A percentile compares a stretch with the other conserved stretches of the same genome.
Evolutionary conservation across 2,888 invertebrate species (phyloP).

Genomic region (Chromoteleia sp.): DNA sequence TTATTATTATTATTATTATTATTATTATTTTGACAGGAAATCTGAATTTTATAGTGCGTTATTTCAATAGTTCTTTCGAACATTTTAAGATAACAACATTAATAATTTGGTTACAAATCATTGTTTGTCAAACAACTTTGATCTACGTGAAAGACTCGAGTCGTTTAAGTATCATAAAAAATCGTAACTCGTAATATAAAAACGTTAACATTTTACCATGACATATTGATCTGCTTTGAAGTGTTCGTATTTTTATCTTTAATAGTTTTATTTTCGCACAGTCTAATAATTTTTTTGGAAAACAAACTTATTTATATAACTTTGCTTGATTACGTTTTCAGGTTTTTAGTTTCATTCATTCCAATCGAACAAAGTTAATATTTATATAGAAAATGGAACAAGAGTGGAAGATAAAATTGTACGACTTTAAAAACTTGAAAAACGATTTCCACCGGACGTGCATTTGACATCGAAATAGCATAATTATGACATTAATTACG

Average conservation of each 20-base stretch:
- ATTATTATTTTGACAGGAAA: neutral
- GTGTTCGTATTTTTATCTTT: neutral
- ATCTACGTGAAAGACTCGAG: conserved; percentile 3
- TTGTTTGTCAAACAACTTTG: neutral
- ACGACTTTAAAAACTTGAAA: neutral
- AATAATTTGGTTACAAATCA: conserved; percentile 1
- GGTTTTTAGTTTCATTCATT: conserved; percentile 2
- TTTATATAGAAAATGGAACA: conserved; percentile 1
- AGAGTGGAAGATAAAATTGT: neutral
- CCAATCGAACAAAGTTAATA: neutral
- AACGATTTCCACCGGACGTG: conserved; percentile 8
- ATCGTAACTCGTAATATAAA: conserved; percentile 17
- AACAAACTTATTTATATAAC: neutral
- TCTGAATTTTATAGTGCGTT: neutral
- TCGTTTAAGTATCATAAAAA: conserved; percentile 17
- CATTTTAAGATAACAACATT: neutral
- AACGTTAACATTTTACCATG: neutral
- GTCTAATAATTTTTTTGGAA: neutral
- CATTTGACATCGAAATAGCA: conserved; percentile 39
- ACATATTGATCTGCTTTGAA: conserved; percentile 9
- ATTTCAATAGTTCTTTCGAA: no score
- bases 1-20: neutral
- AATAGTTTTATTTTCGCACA: neutral
- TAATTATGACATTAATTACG: conserved; percentile 59
- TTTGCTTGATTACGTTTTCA: conserved; percentile 11